phyloP scores from a whole-genome alignment of 2,113 vertebrate species.

The Poeciliopsis turrubarensis region DNA sequence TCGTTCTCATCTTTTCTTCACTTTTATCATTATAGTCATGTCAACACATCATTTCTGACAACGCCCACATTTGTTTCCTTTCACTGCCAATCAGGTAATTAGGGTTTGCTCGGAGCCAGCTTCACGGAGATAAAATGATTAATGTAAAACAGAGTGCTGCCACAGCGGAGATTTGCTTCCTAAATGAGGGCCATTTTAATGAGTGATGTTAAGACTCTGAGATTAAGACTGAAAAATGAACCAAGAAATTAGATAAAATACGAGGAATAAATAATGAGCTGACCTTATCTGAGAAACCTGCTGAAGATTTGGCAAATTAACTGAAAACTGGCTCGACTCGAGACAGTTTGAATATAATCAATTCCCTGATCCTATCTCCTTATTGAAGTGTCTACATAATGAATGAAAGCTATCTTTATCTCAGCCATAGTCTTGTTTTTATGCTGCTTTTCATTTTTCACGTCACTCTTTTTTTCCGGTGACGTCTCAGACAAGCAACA shows the following conservation, averaged over 20 bases:
- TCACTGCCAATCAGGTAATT: conserved; percentile 29
- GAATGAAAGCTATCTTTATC: neutral
- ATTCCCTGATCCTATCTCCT: neutral
- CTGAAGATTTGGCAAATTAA: conserved; percentile 8
- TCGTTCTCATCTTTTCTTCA: neutral
- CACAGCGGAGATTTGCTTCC: neutral
- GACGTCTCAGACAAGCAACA: conserved; percentile 4
- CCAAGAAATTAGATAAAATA: conserved; percentile 1
- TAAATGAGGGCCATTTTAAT: conserved; percentile 34
- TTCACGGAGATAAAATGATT: conserved; percentile 26
- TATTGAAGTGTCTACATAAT: conserved; percentile 21
- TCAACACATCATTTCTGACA: conserved; percentile 11
- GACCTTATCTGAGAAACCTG: conserved; percentile 20
- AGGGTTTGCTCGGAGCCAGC: conserved; percentile 24
- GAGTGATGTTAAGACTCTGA: conserved; percentile 7
- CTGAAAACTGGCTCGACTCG: conserved; percentile 3
- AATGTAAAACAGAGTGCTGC: conserved; percentile 9
- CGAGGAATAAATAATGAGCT: conserved; percentile 30
- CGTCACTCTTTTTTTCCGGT: conserved; percentile 9
- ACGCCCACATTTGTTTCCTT: conserved; percentile 4
- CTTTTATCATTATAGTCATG: neutral
- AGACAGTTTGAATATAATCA: conserved; percentile 22
- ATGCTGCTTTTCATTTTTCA: conserved; percentile 18
- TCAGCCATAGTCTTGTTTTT: conserved; percentile 15
- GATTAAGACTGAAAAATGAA: neutral